A percentile compares a stretch with the other conserved stretches of the same genome.
These are phyloP conservation scores for Sclerurus mexicanus DNA, from an alignment of 2,113 vertebrate genomes.

Conservation along the genomic window DNA sequence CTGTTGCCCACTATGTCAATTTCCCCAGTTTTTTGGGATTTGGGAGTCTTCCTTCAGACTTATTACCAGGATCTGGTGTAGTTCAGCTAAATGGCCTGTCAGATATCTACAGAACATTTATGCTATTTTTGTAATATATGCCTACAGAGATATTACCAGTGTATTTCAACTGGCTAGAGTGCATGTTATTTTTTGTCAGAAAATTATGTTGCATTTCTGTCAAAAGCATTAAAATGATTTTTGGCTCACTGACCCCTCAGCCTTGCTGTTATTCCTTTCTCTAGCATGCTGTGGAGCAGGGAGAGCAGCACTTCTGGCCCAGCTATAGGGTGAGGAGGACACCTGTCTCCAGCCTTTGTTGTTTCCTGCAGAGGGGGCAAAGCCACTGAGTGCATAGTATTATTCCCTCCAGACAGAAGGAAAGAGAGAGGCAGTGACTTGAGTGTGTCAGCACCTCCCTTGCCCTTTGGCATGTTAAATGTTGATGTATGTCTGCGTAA, in stretches of 20 bases:
- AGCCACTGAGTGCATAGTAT: background rate
- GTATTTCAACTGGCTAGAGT: background rate
- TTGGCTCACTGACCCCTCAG: background rate
- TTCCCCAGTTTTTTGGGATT: background rate
- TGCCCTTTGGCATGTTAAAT: background rate
- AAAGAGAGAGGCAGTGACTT: background rate
- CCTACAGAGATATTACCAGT: background rate
- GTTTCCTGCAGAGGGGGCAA: background rate
- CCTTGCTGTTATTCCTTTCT: background rate
- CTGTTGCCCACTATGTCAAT: background rate
- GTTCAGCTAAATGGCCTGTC: background rate
- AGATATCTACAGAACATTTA: background rate
- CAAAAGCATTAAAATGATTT: background rate
- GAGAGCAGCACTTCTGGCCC: background rate
- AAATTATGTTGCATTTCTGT: background rate
- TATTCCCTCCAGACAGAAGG: background rate
- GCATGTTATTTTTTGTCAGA: background rate
- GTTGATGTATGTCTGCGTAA: background rate
- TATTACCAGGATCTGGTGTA: background rate
- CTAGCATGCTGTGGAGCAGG: background rate
- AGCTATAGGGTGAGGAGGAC: background rate
- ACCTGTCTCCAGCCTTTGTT: background rate
- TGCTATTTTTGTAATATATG: background rate
- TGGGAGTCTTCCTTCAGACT: background rate
- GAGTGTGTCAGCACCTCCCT: fast-evolving